phyloP scores from a whole-genome alignment of 2,113 vertebrate genomes.

The Proterorhinus semilunaris region DNA sequence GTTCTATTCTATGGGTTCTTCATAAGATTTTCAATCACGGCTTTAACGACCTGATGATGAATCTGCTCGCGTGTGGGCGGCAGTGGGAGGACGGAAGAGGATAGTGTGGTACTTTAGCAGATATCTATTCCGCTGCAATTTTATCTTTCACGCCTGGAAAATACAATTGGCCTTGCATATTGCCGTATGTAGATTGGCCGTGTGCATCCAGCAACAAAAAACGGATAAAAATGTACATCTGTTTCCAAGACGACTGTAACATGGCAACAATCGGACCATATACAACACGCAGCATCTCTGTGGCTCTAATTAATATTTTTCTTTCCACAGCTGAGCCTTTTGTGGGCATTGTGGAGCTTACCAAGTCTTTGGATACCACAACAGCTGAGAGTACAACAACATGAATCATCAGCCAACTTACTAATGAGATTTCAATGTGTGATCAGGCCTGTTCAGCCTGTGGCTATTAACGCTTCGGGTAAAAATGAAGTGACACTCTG shows the following conservation, averaged over 20 bases:
- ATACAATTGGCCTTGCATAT: not conserved
- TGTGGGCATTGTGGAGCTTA: conserved; percentile 1
- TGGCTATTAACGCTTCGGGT: not conserved
- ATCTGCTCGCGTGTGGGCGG: conserved; percentile 57
- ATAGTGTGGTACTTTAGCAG: conserved; percentile 37
- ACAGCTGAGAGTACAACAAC: conserved; percentile 23
- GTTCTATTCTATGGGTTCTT: conserved; percentile 43
- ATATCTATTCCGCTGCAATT: conserved; percentile 33
- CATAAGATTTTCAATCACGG: conserved; percentile 51
- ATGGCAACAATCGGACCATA: conserved; percentile 69
- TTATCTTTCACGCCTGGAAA: not conserved
- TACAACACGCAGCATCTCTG: conserved; percentile 45
- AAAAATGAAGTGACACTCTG: conserved; percentile 4
- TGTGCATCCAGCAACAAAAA: conserved; percentile 16
- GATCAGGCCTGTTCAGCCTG: conserved; percentile 6
- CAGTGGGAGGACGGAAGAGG: conserved; percentile 61
- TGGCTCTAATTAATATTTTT: conserved; percentile 10
- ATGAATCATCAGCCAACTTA: conserved; percentile 35
- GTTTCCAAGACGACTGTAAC: conserved; percentile 76
- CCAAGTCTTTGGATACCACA: conserved; percentile 38
- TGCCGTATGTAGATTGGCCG: not conserved
- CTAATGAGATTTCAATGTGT: conserved; percentile 32
- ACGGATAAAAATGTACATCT: conserved; percentile 43
- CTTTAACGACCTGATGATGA: conserved; percentile 48
- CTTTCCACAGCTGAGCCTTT: conserved; percentile 9